Evolutionary conservation across 2,113 vertebrate species (phyloP).

Genomic region (Dicentrarchus labrax): DNA sequence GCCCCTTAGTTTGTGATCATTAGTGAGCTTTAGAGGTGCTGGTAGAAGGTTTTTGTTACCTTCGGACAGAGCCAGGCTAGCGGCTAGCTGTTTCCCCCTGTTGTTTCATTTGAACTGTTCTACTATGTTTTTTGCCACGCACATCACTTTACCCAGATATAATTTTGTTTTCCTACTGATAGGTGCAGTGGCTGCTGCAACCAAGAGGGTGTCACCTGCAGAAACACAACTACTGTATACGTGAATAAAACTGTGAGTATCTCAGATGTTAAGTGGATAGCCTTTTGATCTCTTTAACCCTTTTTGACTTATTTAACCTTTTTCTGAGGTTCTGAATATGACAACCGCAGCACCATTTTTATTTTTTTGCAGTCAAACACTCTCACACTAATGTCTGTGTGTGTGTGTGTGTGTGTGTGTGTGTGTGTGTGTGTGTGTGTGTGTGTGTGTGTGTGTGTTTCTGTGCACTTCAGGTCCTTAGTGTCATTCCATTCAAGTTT

Average conservation of each 20-base stretch:
- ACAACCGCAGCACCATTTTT: background rate
- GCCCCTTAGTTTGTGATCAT: no score
- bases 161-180: conserved; percentile 59
- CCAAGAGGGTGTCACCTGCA: conserved; percentile 91
- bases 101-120: background rate
- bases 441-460: conserved; percentile 2
- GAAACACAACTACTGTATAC: conserved; percentile 91
- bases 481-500: conserved; percentile 92
- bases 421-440: no score
- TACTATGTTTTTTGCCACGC: background rate
- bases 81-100: no score
- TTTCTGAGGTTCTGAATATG: background rate
- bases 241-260: conserved; percentile 94
- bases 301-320: background rate
- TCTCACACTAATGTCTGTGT: background rate
- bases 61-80: no score
- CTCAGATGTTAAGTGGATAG: background rate
- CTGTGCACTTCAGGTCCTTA: conserved; percentile 87
- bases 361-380: background rate
- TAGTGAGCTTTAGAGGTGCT: no score
- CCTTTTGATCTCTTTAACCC: background rate
- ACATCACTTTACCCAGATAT: conserved; percentile 2
- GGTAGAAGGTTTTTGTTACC: no score
- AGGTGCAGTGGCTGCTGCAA: conserved; percentile 97
- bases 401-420: background rate